A percentile compares a stretch with the other conserved stretches of the same genome.
These are phyloP conservation scores for Cydia strobilella DNA, from an alignment of 1,140 invertebrate species.

Conservation along the genomic window DNA sequence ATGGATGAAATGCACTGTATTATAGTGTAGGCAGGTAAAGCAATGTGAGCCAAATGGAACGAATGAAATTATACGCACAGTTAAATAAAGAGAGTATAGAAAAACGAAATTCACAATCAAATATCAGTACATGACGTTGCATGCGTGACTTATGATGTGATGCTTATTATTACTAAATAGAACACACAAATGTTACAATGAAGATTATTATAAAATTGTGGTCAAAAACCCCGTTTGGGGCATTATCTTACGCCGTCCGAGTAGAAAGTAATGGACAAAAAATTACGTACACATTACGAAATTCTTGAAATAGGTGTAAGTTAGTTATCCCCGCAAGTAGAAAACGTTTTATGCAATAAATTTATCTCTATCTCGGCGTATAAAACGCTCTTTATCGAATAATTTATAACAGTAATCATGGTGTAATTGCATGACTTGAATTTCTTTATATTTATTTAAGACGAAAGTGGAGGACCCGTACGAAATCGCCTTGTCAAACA, in stretches of 20 bases:
- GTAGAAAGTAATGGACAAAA: constrained; percentile 23
- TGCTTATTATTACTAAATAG: neutral
- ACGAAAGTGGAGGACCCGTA: too few relatives aligned
- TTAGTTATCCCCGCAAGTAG: constrained; percentile 19
- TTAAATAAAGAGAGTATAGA: too few relatives aligned
- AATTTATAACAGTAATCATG: constrained; percentile 18
- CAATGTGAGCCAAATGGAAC: too few relatives aligned
- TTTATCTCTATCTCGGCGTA: constrained; percentile 21
- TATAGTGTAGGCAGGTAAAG: too few relatives aligned
- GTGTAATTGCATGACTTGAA: constrained; percentile 19
- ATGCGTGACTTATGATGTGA: neutral
- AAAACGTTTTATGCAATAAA: constrained; percentile 29
- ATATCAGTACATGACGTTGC: too few relatives aligned
- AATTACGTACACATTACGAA: constrained; percentile 26
- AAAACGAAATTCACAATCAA: too few relatives aligned
- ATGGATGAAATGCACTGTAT: too few relatives aligned
- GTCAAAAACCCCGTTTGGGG: neutral
- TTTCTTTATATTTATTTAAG: neutral
- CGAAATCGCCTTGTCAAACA: too few relatives aligned
- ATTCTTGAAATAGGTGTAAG: constrained; percentile 17
- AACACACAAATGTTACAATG: neutral
- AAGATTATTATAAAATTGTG: neutral
- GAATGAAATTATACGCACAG: too few relatives aligned
- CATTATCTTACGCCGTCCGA: constrained; percentile 18
- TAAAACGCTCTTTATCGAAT: neutral